Evolutionary conservation across 2,888 invertebrate genomes (phyloP).

Genomic region (Apotomis betuletana): DNA sequence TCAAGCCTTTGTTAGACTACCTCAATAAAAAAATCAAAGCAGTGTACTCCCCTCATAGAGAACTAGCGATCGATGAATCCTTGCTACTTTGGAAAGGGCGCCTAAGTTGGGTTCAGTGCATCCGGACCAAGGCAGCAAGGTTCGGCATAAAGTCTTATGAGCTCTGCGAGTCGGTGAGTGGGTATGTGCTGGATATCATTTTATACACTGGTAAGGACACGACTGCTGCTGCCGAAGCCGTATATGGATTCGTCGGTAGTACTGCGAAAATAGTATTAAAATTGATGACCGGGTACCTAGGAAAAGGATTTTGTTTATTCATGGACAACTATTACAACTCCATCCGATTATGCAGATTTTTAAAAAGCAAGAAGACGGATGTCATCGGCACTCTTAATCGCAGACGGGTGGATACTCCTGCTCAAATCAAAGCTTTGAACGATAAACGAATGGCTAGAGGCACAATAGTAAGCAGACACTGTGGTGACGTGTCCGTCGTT

Average conservation of each 20-base stretch:
- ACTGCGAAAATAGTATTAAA: neutral
- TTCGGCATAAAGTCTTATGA: slow-evolving; percentile 38
- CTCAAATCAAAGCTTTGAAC: neutral
- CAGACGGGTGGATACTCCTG: neutral
- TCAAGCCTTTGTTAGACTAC: slow-evolving; percentile 30
- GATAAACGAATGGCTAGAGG: neutral
- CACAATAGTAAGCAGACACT: neutral
- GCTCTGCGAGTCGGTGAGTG: slow-evolving; percentile 31
- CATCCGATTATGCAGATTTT: neutral
- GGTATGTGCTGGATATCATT: slow-evolving; percentile 33
- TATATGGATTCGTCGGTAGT: neutral
- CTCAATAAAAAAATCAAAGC: slow-evolving; percentile 31
- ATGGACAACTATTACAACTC: slow-evolving; percentile 8
- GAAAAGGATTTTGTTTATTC: neutral
- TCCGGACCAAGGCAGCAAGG: slow-evolving; percentile 46
- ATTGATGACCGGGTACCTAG: neutral
- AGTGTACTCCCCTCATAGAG: slow-evolving; percentile 14
- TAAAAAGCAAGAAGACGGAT: slow-evolving; percentile 2
- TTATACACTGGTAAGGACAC: slow-evolving; percentile 33
- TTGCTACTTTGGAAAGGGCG: slow-evolving; percentile 17
- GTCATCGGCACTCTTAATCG: neutral
- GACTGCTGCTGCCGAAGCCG: neutral
- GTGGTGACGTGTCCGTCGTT: neutral
- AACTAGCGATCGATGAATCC: slow-evolving; percentile 32
- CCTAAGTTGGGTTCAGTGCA: slow-evolving; percentile 35